phyloP scores from a whole-genome alignment of 1,140 invertebrate species.

The Leptinotarsa texana region DNA sequence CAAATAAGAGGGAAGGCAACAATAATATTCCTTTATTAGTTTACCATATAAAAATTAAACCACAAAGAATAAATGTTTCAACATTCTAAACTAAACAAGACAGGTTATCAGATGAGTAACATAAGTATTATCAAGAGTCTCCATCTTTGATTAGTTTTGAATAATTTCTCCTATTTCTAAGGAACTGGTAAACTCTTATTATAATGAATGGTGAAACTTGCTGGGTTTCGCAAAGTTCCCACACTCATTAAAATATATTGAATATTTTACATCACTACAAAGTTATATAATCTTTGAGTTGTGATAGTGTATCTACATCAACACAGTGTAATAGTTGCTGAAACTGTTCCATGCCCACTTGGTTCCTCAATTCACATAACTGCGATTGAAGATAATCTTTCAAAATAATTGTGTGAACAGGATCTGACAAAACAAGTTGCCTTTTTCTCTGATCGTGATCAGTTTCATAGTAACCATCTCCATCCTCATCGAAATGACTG shows the following conservation, averaged over 20 bases:
- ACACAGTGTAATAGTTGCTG: constrained; percentile 71
- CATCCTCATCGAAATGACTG: constrained; percentile 52
- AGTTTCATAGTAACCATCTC: constrained; percentile 58
- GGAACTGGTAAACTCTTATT: background rate
- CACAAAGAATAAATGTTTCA: background rate
- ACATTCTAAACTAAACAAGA: too few relatives aligned
- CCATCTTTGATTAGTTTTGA: too few relatives aligned
- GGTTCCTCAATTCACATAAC: constrained; percentile 65
- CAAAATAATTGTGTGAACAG: constrained; percentile 71
- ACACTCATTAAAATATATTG: background rate
- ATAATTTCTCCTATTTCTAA: too few relatives aligned
- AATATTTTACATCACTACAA: constrained; percentile 47
- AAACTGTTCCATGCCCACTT: constrained; percentile 70
- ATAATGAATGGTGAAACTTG: background rate
- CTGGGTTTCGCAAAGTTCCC: background rate
- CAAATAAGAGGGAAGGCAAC: background rate
- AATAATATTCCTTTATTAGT: background rate
- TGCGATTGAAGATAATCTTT: constrained; percentile 71
- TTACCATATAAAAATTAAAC: background rate
- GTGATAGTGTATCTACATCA: constrained; percentile 67
- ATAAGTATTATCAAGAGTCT: too few relatives aligned
- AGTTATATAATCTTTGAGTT: constrained; percentile 67
- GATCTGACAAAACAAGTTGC: constrained; percentile 67
- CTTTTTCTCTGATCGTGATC: constrained; percentile 64
- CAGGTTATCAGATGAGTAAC: too few relatives aligned